These are phyloP conservation scores for Lampris incognitus DNA, from an alignment of 2,113 vertebrate species.

Conservation along the genomic window DNA sequence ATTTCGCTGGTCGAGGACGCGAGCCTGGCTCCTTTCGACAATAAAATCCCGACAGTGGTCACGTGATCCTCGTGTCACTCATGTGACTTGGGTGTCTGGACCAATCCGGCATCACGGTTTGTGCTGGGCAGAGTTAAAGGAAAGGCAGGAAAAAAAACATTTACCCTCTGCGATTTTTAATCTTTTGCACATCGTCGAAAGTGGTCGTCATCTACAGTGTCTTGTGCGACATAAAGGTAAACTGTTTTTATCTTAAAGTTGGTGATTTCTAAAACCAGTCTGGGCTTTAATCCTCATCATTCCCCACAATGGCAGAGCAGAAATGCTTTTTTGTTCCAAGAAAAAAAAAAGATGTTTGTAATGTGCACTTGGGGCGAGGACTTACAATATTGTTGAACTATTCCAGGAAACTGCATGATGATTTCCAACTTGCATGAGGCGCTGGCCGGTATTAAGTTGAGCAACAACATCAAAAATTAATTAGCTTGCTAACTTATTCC, in stretches of 20 bases:
- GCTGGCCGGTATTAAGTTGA: not conserved
- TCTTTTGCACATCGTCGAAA: constrained; percentile 85
- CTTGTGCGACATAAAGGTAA: constrained; percentile 77
- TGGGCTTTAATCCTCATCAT: not conserved
- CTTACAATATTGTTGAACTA: constrained; percentile 14
- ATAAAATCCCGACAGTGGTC: constrained; percentile 71
- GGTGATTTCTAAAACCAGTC: not conserved
- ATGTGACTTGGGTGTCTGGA: constrained; percentile 69
- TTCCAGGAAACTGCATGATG: not conserved
- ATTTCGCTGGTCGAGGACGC: constrained; percentile 62
- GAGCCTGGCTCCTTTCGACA: constrained; percentile 71
- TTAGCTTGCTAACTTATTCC: constrained; percentile 47
- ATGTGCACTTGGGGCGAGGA: constrained; percentile 3
- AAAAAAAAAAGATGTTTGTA: not conserved
- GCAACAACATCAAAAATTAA: constrained; percentile 55
- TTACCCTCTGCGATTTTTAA: constrained; percentile 85
- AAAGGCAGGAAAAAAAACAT: constrained; percentile 77
- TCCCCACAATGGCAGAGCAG: not conserved
- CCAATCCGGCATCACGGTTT: constrained; percentile 86
- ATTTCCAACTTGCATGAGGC: constrained; percentile 37
- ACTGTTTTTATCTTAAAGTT: constrained; percentile 33
- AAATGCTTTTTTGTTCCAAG: constrained; percentile 8
- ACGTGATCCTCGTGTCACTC: constrained; percentile 84
- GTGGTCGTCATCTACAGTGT: constrained; percentile 84
- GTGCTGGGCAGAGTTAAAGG: constrained; percentile 77